Conservation (phyloP, 2,113 vertebrate species). For the Anoplopoma fimbria region DNA sequence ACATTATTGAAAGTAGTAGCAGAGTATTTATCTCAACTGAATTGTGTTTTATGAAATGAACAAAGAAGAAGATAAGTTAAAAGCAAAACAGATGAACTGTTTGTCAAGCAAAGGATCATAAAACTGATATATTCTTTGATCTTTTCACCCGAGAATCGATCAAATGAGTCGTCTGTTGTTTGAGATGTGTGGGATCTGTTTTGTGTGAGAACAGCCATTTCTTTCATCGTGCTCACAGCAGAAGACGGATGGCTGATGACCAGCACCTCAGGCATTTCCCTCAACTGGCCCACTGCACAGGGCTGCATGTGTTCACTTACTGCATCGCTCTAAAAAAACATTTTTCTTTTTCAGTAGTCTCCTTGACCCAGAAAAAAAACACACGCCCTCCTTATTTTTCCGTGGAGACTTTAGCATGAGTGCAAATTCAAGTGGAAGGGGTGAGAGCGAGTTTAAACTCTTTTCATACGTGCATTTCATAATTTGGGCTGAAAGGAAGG, state of each 20-base stretch:
- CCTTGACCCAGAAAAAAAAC: constrained; percentile 83
- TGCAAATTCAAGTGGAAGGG: constrained; percentile 45
- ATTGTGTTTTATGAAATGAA: not conserved
- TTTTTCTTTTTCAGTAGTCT: constrained; percentile 75
- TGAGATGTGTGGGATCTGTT: constrained; percentile 32
- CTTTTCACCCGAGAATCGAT: constrained; percentile 7
- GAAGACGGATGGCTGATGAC: constrained; percentile 62
- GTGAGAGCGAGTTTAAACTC: constrained; percentile 41
- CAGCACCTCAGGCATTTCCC: constrained; percentile 45
- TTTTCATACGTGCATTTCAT: not conserved
- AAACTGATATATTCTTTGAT: constrained; percentile 24
- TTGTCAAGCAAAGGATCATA: not conserved
- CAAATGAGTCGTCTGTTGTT: constrained; percentile 21
- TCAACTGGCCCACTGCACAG: constrained; percentile 36
- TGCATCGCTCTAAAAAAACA: constrained; percentile 73
- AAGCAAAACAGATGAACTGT: not conserved
- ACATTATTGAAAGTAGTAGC: not conserved
- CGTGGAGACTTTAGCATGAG: constrained; percentile 56
- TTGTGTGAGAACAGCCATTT: constrained; percentile 31
- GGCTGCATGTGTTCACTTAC: constrained; percentile 52
- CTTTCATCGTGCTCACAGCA: constrained; percentile 45
- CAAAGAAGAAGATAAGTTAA: not conserved
- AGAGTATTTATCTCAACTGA: not conserved
- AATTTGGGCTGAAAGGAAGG: not conserved
- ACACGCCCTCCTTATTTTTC: constrained; percentile 62